These are phyloP conservation scores for Mythimna albipuncta DNA, from an alignment of 2,888 invertebrate species.

Conservation along the genomic window DNA sequence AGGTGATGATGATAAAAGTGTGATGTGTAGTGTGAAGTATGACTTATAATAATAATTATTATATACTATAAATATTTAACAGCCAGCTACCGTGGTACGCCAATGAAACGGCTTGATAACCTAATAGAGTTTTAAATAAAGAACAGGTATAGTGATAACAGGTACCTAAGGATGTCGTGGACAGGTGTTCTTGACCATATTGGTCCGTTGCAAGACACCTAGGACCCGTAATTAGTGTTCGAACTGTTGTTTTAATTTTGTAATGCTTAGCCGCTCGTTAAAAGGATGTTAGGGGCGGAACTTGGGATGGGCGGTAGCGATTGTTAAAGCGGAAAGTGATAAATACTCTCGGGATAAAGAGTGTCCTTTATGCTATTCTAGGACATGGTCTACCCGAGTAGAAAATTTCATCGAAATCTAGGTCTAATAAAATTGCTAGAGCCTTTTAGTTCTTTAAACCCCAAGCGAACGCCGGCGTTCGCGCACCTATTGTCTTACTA, in stretches of 20 bases:
- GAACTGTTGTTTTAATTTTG: slow-evolving; percentile 74
- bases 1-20: no score
- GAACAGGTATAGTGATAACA: slow-evolving; percentile 56
- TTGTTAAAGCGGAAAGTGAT: slow-evolving; percentile 4
- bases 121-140: slow-evolving; percentile 48
- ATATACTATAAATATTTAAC: neutral
- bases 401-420: no score
- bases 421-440: no score
- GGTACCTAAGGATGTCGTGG: slow-evolving; percentile 45
- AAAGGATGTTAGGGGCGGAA: slow-evolving; percentile 49
- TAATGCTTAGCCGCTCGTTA: slow-evolving; percentile 69
- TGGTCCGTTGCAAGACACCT: slow-evolving; percentile 70
- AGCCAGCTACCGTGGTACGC: slow-evolving; percentile 37
- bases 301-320: slow-evolving; percentile 60
- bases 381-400: no score
- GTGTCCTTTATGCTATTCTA: no score
- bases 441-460: no score
- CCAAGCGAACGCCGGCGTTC: no score
- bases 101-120: slow-evolving; percentile 30
- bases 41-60: no score
- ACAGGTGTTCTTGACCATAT: slow-evolving; percentile 73
- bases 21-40: no score
- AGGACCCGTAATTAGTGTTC: slow-evolving; percentile 75
- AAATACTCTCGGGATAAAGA: no score
- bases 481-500: no score